Conservation (phyloP, 2,888 invertebrate genomes). For the Hirtodrosophila alboralis region DNA sequence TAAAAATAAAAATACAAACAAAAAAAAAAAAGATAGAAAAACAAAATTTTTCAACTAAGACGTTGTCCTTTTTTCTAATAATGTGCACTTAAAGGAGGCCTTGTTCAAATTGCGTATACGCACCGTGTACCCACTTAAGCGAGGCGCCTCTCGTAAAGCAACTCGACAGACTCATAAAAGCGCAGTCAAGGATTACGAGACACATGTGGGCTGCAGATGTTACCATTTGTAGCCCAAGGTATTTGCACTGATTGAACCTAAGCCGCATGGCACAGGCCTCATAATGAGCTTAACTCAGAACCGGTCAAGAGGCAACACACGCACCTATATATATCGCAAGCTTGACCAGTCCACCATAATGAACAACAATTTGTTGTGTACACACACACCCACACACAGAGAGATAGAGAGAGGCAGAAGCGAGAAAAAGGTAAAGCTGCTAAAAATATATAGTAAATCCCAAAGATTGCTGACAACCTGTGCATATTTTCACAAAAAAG, state of each 20-base stretch:
- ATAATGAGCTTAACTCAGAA: conserved; percentile 69
- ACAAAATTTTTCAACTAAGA: no score
- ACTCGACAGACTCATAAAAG: no score
- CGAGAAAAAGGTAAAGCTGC: no score
- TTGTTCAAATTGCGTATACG: no score
- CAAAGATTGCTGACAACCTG: conserved; percentile 7
- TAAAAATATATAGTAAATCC: conserved; percentile 12
- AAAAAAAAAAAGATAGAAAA: background rate
- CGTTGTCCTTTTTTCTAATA: background rate
- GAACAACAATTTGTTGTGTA: conserved; percentile 23
- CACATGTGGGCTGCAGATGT: no score
- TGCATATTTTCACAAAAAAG: conserved; percentile 18
- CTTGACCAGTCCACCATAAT: conserved; percentile 11
- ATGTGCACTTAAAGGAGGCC: no score
- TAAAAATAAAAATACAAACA: conserved; percentile 56
- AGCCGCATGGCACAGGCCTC: conserved; percentile 41
- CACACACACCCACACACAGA: background rate
- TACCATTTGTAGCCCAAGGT: conserved; percentile 9
- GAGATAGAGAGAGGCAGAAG: no score
- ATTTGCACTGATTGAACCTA: conserved; percentile 50
- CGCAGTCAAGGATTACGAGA: no score
- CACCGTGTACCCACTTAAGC: no score
- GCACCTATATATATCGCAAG: conserved; percentile 5
- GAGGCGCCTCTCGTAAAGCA: no score
- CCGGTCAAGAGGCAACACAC: conserved; percentile 15